These are phyloP conservation scores for Chloroclysta siterata DNA, from an alignment of 2,888 invertebrate species.

Conservation along the genomic window DNA sequence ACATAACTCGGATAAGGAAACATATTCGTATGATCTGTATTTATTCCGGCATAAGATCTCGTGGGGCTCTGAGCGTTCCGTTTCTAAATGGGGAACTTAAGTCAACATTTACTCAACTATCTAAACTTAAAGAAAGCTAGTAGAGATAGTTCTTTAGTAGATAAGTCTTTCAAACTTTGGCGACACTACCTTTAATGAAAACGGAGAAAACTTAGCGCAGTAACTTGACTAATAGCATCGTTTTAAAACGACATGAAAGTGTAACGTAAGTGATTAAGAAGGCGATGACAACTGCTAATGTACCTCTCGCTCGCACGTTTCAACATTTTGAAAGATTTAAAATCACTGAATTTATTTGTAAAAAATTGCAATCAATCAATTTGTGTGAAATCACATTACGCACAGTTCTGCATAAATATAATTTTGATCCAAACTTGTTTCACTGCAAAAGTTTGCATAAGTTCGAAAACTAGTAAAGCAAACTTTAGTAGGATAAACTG, in stretches of 20 bases:
- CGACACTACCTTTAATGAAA: conserved; percentile 15
- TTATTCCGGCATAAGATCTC: conserved; percentile 21
- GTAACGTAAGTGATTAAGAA: no score
- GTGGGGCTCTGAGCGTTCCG: conserved; percentile 6
- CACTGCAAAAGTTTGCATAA: no score
- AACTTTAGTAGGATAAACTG: no score
- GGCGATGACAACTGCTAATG: no score
- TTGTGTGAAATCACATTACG: no score
- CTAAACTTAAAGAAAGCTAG: conserved; percentile 5
- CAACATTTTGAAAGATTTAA: no score
- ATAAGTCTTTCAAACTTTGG: conserved; percentile 11
- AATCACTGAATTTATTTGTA: no score
- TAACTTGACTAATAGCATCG: not conserved
- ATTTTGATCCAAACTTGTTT: no score
- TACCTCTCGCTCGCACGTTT: no score
- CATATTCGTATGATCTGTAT: conserved; percentile 21
- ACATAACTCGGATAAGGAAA: conserved; percentile 25
- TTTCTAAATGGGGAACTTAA: conserved; percentile 6
- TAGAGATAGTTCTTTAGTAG: not conserved
- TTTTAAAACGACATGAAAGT: not conserved
- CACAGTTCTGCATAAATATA: no score
- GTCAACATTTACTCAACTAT: conserved; percentile 19
- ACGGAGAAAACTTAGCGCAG: conserved; percentile 2
- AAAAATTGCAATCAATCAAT: no score
- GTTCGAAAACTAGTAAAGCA: no score